Conservation (phyloP, 2,113 vertebrate species). For the Odocoileus hemionus region DNA sequence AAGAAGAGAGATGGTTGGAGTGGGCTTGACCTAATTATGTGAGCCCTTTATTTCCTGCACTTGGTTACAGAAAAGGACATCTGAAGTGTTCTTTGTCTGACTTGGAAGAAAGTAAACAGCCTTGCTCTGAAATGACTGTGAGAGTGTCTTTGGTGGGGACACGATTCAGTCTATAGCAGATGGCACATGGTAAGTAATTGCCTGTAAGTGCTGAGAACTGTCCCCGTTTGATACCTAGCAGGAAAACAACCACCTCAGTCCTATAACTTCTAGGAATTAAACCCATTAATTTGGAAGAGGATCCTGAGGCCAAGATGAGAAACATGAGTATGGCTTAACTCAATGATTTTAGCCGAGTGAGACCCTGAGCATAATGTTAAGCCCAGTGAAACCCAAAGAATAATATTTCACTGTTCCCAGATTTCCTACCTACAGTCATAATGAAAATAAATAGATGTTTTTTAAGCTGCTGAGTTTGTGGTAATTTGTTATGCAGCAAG, state of each 20-base stretch:
- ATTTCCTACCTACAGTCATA: not conserved
- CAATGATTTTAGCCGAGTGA: not conserved
- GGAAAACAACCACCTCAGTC: not conserved
- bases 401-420: not conserved
- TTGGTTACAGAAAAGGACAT: not conserved
- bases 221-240: not conserved
- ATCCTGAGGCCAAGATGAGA: not conserved
- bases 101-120: not conserved
- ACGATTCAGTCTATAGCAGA: not conserved
- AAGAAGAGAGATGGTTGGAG: not conserved
- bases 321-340: not conserved
- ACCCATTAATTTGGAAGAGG: not conserved
- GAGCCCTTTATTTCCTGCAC: not conserved
- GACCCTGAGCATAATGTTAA: not conserved
- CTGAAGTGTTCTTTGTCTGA: not conserved
- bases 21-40: not conserved
- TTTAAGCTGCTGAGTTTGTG: not conserved
- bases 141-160: not conserved
- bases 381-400: fast-evolving
- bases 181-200: not conserved
- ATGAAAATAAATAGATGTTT: not conserved
- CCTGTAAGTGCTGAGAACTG: not conserved
- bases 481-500: not conserved
- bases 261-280: not conserved
- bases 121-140: not conserved